Percentiles rank a stretch among this genome's conserved stretches.
These are phyloP conservation scores for Zoanthus sansibaricus DNA, from an alignment of 92 coral and sea anemone genomes.

Conservation along the genomic window DNA sequence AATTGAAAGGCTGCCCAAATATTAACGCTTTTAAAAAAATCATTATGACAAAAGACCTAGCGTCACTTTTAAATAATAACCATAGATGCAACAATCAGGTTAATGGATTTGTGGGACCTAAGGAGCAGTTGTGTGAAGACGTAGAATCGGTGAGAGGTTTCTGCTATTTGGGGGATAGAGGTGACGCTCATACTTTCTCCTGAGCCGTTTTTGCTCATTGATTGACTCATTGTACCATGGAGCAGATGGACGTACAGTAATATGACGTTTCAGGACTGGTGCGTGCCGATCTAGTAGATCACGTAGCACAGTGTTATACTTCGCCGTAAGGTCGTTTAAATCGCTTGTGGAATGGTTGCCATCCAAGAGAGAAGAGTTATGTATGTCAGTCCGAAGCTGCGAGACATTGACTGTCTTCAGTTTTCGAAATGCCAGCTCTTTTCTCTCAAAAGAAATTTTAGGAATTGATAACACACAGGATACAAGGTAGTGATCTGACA, in stretches of 20 bases:
- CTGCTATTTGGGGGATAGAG: too few relatives aligned
- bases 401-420: slow-evolving; percentile 38
- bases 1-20: too few relatives aligned
- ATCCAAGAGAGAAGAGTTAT: slow-evolving; percentile 43
- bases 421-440: slow-evolving; percentile 44
- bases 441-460: slow-evolving; percentile 30
- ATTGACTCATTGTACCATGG: slow-evolving; percentile 53
- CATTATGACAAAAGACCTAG: too few relatives aligned
- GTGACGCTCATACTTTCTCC: slow-evolving; percentile 9
- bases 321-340: slow-evolving; percentile 30
- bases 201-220: slow-evolving; percentile 35
- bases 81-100: too few relatives aligned
- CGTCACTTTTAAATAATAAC: too few relatives aligned
- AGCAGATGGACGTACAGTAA: slow-evolving; percentile 52
- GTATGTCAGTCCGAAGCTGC: slow-evolving; percentile 30
- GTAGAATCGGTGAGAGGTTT: too few relatives aligned
- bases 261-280: slow-evolving; percentile 48
- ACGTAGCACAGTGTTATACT: slow-evolving; percentile 40
- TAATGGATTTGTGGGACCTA: too few relatives aligned
- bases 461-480: slow-evolving; percentile 36
- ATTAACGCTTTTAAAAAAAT: too few relatives aligned
- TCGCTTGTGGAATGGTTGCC: slow-evolving; percentile 30
- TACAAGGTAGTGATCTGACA: slow-evolving; percentile 1
- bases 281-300: slow-evolving; percentile 48
- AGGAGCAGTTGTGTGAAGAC: too few relatives aligned